Evolutionary conservation across 2,888 invertebrate genomes (phyloP), one percentile per base, ranked within the genome.

Genomic region (Monoplex corrugatus): DNA sequence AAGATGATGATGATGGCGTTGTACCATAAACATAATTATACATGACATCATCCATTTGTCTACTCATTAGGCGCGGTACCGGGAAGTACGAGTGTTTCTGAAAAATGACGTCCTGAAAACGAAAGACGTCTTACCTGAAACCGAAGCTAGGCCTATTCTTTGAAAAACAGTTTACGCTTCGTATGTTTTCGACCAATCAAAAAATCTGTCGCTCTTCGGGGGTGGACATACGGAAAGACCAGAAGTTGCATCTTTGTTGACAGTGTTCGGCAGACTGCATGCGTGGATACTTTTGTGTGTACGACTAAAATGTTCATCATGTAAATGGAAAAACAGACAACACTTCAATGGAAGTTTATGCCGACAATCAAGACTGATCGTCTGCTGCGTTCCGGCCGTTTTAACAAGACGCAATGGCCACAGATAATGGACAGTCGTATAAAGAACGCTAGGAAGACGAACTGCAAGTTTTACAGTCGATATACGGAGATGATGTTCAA

Each of bases 391-490:
- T 28, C 16, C 50, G 35, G 23, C 38, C 23, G 75, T 80, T 35
- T 13, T 44, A 16, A n/a, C 35, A 23, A 83, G 8, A 28, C 80
- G 78, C 10, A 40, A 89, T 75, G 68, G 63, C 44, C 16, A 75
- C 86, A 84, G 63, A 86, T 19, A 78, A 86, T n/a, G 91, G 91
- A 13, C 78, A 80, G 78, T 90, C 92, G 10, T 92, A 91, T 44
- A 90, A 87, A 84, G 97, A 97, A 95, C 97, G 98, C 10, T 99
- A 99, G 96, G 97, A 97, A 92, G 98, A 98, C 96, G 99, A 99
- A 97, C 97, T 98, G 78, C 97, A 97, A 96, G 98, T 97, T 87
- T 97, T 99, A 87, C 92, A 96, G 90, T 94, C 96, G 0, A 95
- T 96, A 63, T 96, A 94, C 91, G 92, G 92, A 72, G 92, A 94